Base-by-base conservation (phyloP, 2,113 vertebrate species). In the Heterotis niloticus region DNA sequence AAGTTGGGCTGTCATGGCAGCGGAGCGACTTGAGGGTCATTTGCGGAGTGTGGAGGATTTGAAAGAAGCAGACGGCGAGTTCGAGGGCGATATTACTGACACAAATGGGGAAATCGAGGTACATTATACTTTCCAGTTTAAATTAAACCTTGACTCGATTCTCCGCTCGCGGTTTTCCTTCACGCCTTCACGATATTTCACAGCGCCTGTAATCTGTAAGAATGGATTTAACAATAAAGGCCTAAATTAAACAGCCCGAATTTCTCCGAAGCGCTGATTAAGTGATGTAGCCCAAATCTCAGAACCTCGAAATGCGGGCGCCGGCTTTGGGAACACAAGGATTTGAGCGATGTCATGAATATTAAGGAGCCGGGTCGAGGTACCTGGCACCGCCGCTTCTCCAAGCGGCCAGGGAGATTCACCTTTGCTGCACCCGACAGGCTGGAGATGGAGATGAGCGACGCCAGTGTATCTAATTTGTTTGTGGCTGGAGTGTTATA, bases 1-100 rank as follows among this genome's bases (percentile, higher is more conserved):
- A n/a, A 64, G 74, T 44, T 64, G 20, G 74, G 11, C n/a, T 75
- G 74, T 64, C 74, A 62, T 44, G 18, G 72, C 72, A 20, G 23
- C 59, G 4, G 18, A 28, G 23, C 24, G 24, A 59, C 17, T 59
- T 24, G 11, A 5, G 16, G 26, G 59, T 59, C 23, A 28, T 64
- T 29, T 18, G 24, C 24, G 16, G 59, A 44, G 24, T 13, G 64
- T 23, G 4, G 59, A 20, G 59, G 16, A 20, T 62, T 13, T 62
- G 60, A 62, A 10, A 62, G n/a, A 20, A 62, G 20, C 14, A 62
- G 60, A 44, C 59, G 62, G 59, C 13, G 24, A 74, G 24, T 54
- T 59, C 5, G 71, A 57, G 24, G 71, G 9, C 20, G 17, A 20
- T 5, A 28, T 62, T 14, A 44, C 18, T 17, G 51, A 44, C 69